Evolutionary conservation across 2,113 vertebrate genomes (phyloP), one percentile per base, ranked within the genome.

Genomic region (Cathartes aura): DNA sequence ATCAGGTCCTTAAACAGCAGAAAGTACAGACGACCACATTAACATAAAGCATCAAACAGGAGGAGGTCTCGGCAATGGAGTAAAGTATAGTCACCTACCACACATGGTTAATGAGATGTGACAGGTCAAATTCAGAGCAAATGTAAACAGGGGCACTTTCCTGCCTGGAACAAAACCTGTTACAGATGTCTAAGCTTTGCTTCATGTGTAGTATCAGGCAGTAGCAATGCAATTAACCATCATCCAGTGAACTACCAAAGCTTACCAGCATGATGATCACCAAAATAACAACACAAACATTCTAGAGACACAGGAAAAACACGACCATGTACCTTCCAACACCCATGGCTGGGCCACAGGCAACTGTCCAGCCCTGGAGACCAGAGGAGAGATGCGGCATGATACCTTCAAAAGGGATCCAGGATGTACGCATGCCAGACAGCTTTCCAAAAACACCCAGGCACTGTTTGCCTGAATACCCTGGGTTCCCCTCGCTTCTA

Each of bases 1-100:
- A 96, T 73, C 90, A 94, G 58, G 60, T 93, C 92, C 84, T 95
- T 71, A 90, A 91, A 81, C 50, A 95, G 82, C 82, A 93, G 79
- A 90, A 93, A 89, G 80, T 48, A 74, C 4, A 38, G 58, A 53
- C 7, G 0, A 55, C 81, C 87, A 74, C 6, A 82, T 72, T 87
- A 94, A 82, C 70, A 78, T 74, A 79, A 96, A 91, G 62, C 91
- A 83, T 71, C 53, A 62, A 64, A 82, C 45, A 63, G 86, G 71
- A 94, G 76, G 78, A 53, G 71, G 63, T 62, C 73, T 92, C 20
- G 0, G 43, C 78, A 30, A 15, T 19, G 59, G 74, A 66, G 40
- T 71, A 84, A 71, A 85, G 72, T 50, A 72, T 1, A 80, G 89
- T 72, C 92, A 91, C 89, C 91, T 80, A 83, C 79, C 82, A 68